Evolutionary conservation across 2,888 invertebrate genomes (phyloP).

Genomic region (Callyntrura guangdongensis): DNA sequence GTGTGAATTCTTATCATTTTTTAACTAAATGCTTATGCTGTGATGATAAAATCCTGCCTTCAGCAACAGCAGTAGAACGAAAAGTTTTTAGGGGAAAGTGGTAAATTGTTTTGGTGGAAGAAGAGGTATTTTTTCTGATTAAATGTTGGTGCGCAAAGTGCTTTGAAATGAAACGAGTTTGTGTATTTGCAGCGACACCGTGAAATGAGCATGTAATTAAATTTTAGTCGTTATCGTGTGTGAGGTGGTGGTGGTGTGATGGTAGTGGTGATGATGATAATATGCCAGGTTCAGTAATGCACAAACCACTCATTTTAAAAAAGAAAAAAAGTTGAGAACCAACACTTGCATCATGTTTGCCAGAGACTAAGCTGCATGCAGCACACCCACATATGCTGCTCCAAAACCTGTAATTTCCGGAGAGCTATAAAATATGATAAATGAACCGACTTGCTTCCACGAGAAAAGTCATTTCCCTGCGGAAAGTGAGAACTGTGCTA

Average conservation of each 20-base stretch:
- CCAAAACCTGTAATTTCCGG: conserved; percentile 43
- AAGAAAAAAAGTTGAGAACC: neutral
- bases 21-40: neutral
- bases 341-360: neutral
- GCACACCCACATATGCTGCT: neutral
- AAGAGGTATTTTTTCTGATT: too few relatives aligned
- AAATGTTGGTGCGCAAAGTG: too few relatives aligned
- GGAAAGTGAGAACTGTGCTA: conserved; percentile 51
- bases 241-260: neutral
- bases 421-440: conserved; percentile 46
- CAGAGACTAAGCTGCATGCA: neutral
- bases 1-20: neutral
- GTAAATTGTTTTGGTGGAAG: neutral
- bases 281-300: neutral
- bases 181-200: too few relatives aligned
- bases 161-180: too few relatives aligned
- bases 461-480: conserved; percentile 31
- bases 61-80: too few relatives aligned
- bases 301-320: neutral
- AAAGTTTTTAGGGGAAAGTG: neutral
- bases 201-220: too few relatives aligned
- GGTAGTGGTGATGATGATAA: neutral
- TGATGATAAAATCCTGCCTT: neutral
- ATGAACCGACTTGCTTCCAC: conserved; percentile 3
- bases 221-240: too few relatives aligned